These are phyloP conservation scores for Pachypsylla venusta DNA, from an alignment of 1,140 invertebrate genomes.

Conservation along the genomic window DNA sequence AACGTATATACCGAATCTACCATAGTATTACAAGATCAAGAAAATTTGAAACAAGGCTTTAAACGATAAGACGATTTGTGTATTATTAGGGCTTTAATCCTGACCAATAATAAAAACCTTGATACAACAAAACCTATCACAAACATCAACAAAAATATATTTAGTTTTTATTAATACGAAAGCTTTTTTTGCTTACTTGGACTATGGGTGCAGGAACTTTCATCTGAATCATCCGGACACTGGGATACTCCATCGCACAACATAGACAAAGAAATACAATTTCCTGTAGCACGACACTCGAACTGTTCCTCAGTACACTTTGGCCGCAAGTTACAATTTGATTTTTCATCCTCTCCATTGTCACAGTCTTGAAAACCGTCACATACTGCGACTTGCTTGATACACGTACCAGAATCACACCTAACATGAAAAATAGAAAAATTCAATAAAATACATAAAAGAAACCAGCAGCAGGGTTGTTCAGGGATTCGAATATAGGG, in stretches of 20 bases:
- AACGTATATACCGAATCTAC: too few species aligned
- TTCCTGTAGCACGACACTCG: constrained; percentile 49
- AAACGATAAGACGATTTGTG: too few species aligned
- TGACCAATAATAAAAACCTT: too few species aligned
- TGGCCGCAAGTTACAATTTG: constrained; percentile 27
- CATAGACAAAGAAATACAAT: constrained; percentile 43
- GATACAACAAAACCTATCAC: too few species aligned
- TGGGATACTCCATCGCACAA: constrained; percentile 53
- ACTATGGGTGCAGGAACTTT: constrained; percentile 35
- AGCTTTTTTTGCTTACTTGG: constrained; percentile 4
- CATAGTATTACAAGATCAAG: too few species aligned
- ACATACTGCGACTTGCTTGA: constrained; percentile 58
- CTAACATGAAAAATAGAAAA: constrained; percentile 3
- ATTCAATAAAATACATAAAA: too few species aligned
- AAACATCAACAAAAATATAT: too few species aligned
- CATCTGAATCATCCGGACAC: constrained; percentile 68
- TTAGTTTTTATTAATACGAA: too few species aligned
- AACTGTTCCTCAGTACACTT: constrained; percentile 40
- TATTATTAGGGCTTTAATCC: too few species aligned
- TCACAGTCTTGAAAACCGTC: constrained; percentile 44
- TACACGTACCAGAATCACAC: constrained; percentile 42
- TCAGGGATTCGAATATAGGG: too few species aligned
- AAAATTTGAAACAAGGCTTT: too few species aligned
- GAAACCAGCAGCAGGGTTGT: too few species aligned
- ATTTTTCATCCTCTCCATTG: constrained; percentile 42